Conservation (phyloP, 2,888 invertebrate genomes). For the Eustalomyia histrio region DNA sequence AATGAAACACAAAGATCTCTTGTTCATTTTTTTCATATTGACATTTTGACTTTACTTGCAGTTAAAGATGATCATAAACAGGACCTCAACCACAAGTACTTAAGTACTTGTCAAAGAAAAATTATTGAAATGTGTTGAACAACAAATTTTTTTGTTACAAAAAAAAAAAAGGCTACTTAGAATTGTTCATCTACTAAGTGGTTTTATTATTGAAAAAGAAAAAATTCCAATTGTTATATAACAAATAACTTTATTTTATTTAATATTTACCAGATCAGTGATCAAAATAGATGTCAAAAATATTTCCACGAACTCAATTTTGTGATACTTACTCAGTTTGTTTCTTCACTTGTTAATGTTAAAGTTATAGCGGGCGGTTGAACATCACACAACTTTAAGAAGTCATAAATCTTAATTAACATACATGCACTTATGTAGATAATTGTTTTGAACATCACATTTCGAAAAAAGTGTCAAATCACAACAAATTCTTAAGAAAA, state of each 20-base stretch:
- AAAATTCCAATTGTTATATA: slow-evolving; percentile 53
- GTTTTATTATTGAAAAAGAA: slow-evolving; percentile 1
- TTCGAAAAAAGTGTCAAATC: slow-evolving; percentile 67
- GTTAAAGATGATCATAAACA: slow-evolving; percentile 18
- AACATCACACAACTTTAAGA: slow-evolving; percentile 51
- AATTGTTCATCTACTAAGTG: slow-evolving; percentile 30
- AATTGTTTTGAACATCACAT: slow-evolving; percentile 58
- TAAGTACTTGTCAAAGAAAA: slow-evolving; percentile 32
- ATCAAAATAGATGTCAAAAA: slow-evolving; percentile 69
- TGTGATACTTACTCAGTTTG: slow-evolving; percentile 27
- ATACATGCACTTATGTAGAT: slow-evolving; percentile 66
- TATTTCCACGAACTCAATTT: slow-evolving; percentile 50
- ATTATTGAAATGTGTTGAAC: slow-evolving; percentile 53
- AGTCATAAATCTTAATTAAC: slow-evolving; percentile 69
- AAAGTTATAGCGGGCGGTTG: slow-evolving; percentile 35
- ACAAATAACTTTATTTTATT: slow-evolving; percentile 35
- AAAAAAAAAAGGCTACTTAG: slow-evolving; percentile 56
- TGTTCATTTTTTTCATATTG: slow-evolving; percentile 14
- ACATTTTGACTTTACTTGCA: slow-evolving; percentile 42
- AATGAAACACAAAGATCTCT: slow-evolving; percentile 71
- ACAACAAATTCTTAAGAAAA: slow-evolving; percentile 56
- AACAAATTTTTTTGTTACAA: slow-evolving; percentile 62
- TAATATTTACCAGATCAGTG: slow-evolving; percentile 42
- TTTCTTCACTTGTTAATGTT: background rate
- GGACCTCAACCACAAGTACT: slow-evolving; percentile 61